Evolutionary conservation across 2,113 vertebrate species (phyloP).

Genomic region (Lepus timidus): DNA sequence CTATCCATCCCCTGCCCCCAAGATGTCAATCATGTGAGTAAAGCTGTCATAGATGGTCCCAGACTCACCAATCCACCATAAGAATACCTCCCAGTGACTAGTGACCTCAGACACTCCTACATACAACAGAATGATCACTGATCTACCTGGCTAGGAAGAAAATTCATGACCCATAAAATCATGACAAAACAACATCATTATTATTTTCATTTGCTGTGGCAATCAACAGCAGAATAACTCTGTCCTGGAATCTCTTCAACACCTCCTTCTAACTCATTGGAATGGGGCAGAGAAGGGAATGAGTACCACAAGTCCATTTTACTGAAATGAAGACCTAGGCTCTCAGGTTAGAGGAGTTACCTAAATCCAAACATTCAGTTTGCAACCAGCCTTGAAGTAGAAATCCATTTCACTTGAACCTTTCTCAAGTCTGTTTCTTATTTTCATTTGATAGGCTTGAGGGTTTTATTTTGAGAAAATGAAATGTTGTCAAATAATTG

Average conservation of each 20-base stretch:
- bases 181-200: background rate
- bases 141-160: background rate
- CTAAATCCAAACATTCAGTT: background rate
- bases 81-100: background rate
- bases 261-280: background rate
- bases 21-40: too few species aligned
- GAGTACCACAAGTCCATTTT: background rate
- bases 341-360: background rate
- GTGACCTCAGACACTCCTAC: background rate
- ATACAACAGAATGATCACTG: background rate
- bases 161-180: background rate
- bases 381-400: background rate
- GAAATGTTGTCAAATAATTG: background rate
- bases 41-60: background rate
- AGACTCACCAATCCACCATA: background rate
- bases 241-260: background rate
- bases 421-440: background rate
- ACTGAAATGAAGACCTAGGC: too few species aligned
- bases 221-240: background rate
- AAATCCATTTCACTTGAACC: background rate
- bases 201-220: background rate
- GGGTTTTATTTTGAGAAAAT: background rate
- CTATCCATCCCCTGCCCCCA: background rate
- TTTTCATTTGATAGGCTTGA: background rate
- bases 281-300: background rate